Evolutionary conservation across 2,797 vertebrate genomes (phyloP), one percentile per base, ranked within the genome.

Genomic region (Hypotaenidia okinawae): DNA sequence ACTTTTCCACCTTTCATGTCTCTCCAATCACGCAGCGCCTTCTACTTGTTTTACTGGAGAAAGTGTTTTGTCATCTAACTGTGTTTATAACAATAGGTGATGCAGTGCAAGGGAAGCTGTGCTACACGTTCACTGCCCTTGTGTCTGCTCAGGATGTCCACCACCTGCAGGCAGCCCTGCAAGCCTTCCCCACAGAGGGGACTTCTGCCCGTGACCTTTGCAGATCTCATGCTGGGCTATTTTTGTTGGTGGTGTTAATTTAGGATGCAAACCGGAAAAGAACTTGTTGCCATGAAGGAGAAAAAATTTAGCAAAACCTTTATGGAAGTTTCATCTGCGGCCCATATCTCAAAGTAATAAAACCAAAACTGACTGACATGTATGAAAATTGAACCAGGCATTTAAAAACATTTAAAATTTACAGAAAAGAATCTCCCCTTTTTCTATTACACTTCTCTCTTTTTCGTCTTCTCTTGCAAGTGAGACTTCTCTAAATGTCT

Each of bases 61-160:
- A 88, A 87, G 85, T 30, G 61, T 89, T 97, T 78, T 94, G 93
- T 96, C 95, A 95, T 76, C 78, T 90, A 92, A 98, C 98, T 97
- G 94, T 98, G 89, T 95, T 96, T 84, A 73, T 79, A 97, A 98
- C 97, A 98, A 98, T 98, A 94, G 96, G 30, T 67, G 67, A 82
- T 94, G 88, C 58, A 61, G 87, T 41, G 51, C 98, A 97, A 98
- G 98, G 98, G 98, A 99, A 99, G 98, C 73, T 69, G 81, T 76
- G 91, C 66, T 83, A 87, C 95, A 96, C 97, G 97, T 98, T 99
- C 98, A 97, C 97, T 97, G 52, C 93, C 96, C 96, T 97, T 96
- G 96, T 98, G 96, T 96, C 77, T 97, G 95, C 89, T 96, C 98
- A 98, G 98, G 98, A 99, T 98, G 97, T 98, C 97, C 97, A 79